Evolutionary conservation across 2,888 invertebrate genomes (phyloP), one percentile per base, ranked within the genome.

Genomic region (Eumerus sabulonum): DNA sequence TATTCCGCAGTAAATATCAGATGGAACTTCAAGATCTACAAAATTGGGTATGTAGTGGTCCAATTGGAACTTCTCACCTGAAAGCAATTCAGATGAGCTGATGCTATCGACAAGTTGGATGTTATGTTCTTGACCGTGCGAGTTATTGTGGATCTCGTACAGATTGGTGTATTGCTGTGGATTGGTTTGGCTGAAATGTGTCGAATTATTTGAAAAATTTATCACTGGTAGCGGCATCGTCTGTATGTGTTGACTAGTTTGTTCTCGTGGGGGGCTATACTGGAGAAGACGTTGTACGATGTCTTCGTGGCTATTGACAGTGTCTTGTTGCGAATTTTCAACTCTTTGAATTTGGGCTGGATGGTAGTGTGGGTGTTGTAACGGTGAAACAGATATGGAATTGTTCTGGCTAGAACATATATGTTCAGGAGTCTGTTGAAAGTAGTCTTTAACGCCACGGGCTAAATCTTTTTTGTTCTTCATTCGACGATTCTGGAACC

Each of bases 401-500:
- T 60, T 72, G 1, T 51, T 62, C 11, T 45, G 64, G 54, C 73
- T 72, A 1, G 77, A 64, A 44, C 54, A 44, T 0, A 68, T 62
- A 16, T 40, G 57, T 14, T 74, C 74, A 1, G 79, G 48, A 9
- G 47, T 68, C 7, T 50, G 18, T 18, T 56, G 62, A 11, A 76
- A 13, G 47, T 64, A 64, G 13, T 74, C 68, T 35, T 72, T 68
- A 1, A 77, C 27, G 3, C 77, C 77, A 7, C 77, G 51, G n/a
- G 44, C 18, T 35, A 59, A 59, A 35, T 86, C 85, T 70, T 86
- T 86, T 51, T 95, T 95, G 91, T 92, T 93, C 86, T 95, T 95
- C 94, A 95, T 95, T 40, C 94, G 90, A 38, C 94, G 91, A 88
- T 94, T 94, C 87, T 95, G 94, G 86, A 96, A 95, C 95, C 95